A percentile compares a stretch with the other conserved stretches of the same genome.
phyloP scores from a whole-genome alignment of 2,797 vertebrate genomes.

The Enoplosus armatus region DNA sequence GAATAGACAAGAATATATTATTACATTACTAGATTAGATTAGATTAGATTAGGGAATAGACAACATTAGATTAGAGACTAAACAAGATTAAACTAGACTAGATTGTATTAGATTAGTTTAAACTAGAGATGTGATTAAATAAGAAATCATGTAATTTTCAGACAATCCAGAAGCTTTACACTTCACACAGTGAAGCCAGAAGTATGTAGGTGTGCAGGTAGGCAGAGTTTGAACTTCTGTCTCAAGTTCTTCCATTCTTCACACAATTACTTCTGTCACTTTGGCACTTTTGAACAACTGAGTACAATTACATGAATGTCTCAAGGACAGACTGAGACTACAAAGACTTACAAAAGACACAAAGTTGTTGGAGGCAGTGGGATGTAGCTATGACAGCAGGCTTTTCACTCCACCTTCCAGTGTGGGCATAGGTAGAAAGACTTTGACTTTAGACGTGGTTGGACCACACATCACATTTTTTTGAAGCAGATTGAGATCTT shows the following conservation, averaged over 20 bases:
- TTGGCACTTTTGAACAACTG: not conserved
- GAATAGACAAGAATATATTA: no score
- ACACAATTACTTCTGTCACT: slow-evolving; percentile 1
- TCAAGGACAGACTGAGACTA: not conserved
- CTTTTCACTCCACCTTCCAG: not conserved
- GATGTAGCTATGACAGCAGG: not conserved
- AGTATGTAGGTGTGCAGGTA: not conserved
- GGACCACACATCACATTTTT: not conserved
- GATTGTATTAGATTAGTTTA: not conserved
- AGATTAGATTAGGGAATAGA: not conserved
- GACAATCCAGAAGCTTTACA: not conserved
- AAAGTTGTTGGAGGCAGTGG: not conserved
- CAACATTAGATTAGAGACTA: no score
- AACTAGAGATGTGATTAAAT: no score
- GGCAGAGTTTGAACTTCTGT: not conserved
- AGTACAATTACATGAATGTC: not conserved
- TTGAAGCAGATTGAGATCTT: not conserved
- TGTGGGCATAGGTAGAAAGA: not conserved
- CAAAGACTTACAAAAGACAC: slow-evolving; percentile 8
- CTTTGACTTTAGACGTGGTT: not conserved
- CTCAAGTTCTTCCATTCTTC: not conserved
- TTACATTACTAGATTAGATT: not conserved
- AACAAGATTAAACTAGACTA: not conserved
- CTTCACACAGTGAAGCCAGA: no score
- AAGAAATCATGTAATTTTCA: not conserved